Conservation (phyloP, 2,888 invertebrate species). For the Aphidoletes aphidimyza region DNA sequence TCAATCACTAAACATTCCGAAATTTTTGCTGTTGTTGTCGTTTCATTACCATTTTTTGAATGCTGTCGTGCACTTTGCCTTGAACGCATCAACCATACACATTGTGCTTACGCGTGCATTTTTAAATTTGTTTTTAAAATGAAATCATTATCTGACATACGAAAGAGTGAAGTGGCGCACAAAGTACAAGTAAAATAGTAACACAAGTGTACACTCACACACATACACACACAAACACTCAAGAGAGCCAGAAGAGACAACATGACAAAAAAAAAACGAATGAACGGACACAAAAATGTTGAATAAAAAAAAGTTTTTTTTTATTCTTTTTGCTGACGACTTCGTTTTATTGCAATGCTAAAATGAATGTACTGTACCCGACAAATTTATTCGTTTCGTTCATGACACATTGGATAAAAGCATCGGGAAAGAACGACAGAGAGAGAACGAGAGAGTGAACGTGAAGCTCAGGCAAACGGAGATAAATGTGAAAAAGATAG, state of each 20-base stretch:
- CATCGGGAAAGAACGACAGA: background rate
- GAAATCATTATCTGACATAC: conserved; percentile 43
- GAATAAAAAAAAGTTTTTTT: background rate
- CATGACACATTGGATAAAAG: conserved; percentile 43
- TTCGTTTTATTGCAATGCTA: conserved; percentile 27
- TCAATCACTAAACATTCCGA: too few species aligned
- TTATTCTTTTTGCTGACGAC: conserved; percentile 37
- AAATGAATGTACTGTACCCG: conserved; percentile 36
- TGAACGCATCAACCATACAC: conserved; percentile 11
- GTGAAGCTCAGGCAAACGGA: background rate
- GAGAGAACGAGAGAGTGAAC: background rate
- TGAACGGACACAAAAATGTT: background rate
- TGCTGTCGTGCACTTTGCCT: background rate
- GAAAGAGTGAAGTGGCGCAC: conserved; percentile 10
- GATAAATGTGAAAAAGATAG: conserved; percentile 31
- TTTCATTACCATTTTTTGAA: background rate
- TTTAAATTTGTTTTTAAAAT: conserved; percentile 51
- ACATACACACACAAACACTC: background rate
- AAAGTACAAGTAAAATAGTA: background rate
- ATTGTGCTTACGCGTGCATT: conserved; percentile 19
- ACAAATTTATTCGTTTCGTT: conserved; percentile 49
- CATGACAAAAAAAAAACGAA: background rate
- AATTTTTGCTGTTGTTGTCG: background rate
- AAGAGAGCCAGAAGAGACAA: background rate
- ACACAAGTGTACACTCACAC: too few species aligned